phyloP scores from a whole-genome alignment of 1,140 invertebrate genomes.

The Anadara kagoshimensis region DNA sequence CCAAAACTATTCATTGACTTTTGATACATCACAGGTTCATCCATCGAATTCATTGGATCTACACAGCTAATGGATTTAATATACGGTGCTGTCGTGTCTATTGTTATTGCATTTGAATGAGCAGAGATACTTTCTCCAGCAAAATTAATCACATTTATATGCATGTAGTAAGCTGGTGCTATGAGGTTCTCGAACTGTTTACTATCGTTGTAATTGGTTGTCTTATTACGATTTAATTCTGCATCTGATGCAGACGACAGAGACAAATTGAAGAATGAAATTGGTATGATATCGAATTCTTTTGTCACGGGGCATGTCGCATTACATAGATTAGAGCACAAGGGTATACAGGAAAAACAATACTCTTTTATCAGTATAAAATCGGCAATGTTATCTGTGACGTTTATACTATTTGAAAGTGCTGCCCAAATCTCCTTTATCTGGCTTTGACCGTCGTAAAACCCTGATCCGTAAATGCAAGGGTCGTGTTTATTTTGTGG shows the following conservation, averaged over 20 bases:
- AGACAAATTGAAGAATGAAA: background rate
- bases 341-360: slow-evolving; percentile 2
- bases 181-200: too few species aligned
- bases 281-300: slow-evolving; percentile 7
- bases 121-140: slow-evolving; percentile 30
- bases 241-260: too few species aligned
- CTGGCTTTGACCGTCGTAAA: slow-evolving; percentile 39
- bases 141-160: slow-evolving; percentile 39
- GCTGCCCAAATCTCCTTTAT: slow-evolving; percentile 43
- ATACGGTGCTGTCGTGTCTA: slow-evolving; percentile 43
- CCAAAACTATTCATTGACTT: slow-evolving; percentile 43
- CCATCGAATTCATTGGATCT: slow-evolving; percentile 35
- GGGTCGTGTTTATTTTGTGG: background rate
- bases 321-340: slow-evolving; percentile 22
- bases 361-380: background rate
- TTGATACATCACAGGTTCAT: slow-evolving; percentile 32
- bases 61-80: slow-evolving; percentile 38
- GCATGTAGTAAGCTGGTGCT: slow-evolving; percentile 40
- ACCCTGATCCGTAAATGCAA: slow-evolving; percentile 40
- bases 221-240: too few species aligned
- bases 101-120: slow-evolving; percentile 39
- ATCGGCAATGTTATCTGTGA: slow-evolving; percentile 1
- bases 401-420: slow-evolving; percentile 33
- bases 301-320: background rate
- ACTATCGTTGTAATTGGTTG: too few species aligned